These are phyloP conservation scores for Rhadina sibilatrix DNA, from an alignment of 2,113 vertebrate species.

Conservation along the genomic window DNA sequence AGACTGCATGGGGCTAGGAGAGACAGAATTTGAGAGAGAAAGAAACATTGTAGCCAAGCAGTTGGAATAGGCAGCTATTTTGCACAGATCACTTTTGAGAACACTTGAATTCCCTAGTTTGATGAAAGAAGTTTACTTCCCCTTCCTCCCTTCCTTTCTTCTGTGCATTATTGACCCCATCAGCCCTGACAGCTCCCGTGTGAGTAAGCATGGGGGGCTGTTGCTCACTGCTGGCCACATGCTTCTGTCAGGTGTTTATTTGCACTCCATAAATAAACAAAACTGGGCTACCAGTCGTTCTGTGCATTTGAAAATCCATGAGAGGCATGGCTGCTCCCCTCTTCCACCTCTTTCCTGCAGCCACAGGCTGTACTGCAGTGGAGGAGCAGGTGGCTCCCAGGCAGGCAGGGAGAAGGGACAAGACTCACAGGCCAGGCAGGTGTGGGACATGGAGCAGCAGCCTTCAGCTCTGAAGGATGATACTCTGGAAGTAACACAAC, in stretches of 20 bases:
- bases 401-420: neutral
- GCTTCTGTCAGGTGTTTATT: conserved; percentile 27
- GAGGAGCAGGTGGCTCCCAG: neutral
- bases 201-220: neutral
- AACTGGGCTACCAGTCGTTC: neutral
- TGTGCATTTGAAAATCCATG: neutral
- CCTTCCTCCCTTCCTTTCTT: neutral
- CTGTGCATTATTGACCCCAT: neutral
- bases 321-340: neutral
- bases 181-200: neutral
- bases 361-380: neutral
- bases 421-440: neutral
- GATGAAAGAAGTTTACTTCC: neutral
- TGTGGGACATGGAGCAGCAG: neutral
- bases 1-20: neutral
- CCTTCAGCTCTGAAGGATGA: neutral
- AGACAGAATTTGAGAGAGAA: neutral
- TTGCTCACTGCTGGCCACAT: conserved; percentile 37
- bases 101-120: neutral
- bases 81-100: neutral
- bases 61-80: neutral
- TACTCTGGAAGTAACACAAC: neutral
- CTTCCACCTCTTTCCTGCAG: neutral
- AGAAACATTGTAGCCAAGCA: neutral
- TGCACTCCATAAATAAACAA: neutral